These are phyloP conservation scores for Micronisus gabar DNA, from an alignment of 2,113 vertebrate genomes.

Conservation along the genomic window DNA sequence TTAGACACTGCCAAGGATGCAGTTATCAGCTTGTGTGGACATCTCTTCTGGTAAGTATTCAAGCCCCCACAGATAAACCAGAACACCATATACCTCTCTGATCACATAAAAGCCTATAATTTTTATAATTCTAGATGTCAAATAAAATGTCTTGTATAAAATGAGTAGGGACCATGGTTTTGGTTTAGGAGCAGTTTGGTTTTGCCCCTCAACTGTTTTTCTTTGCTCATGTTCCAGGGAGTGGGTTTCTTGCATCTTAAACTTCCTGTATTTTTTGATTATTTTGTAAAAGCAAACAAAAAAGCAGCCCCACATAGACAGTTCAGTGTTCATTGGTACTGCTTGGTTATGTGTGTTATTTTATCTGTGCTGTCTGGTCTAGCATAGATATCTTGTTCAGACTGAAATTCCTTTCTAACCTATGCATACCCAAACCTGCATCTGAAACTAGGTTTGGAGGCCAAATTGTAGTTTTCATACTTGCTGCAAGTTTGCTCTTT, in stretches of 20 bases:
- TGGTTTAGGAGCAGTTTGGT: neutral
- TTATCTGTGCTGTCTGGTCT: neutral
- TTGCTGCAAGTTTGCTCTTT: neutral
- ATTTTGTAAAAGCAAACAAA: neutral
- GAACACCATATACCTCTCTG: neutral
- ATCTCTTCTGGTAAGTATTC: slow-evolving; percentile 91
- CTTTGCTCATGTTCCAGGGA: neutral
- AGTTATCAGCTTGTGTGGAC: slow-evolving; percentile 96
- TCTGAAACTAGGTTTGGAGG: neutral
- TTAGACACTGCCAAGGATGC: slow-evolving; percentile 98
- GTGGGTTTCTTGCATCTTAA: neutral
- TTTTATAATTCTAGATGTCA: neutral
- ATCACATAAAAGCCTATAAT: neutral
- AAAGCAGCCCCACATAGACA: neutral
- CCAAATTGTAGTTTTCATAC: neutral
- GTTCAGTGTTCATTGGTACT: neutral
- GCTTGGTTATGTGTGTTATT: neutral
- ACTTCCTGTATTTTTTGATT: neutral
- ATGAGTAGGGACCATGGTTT: neutral
- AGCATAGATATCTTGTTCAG: neutral
- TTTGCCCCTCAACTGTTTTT: neutral
- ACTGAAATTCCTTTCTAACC: neutral
- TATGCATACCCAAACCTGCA: neutral
- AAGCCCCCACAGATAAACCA: neutral
- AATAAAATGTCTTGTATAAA: neutral